phyloP scores from a whole-genome alignment of 2,113 vertebrate species.

The mouse (Mus musculus) region GRCm39 chr2:33380001-33380500 shows the following conservation, averaged over 20 bases:
- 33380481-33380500: background rate
- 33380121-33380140: background rate
- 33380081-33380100: background rate
- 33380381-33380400: background rate
- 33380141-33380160: background rate
- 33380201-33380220: background rate
- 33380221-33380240: background rate
- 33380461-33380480: background rate
- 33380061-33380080: background rate
- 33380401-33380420: background rate
- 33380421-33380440: background rate
- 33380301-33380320: background rate
- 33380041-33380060: background rate
- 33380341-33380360: background rate
- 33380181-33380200: background rate
- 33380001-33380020: background rate
- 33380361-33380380: background rate
- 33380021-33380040: background rate
- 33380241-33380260: background rate
- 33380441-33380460: background rate
- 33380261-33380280: background rate
- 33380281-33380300: too few species aligned
- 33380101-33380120: background rate
- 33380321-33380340: background rate
- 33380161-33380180: background rate